Base-by-base conservation (phyloP, 2,113 vertebrate species). In the Cochlearius cochlearius region DNA sequence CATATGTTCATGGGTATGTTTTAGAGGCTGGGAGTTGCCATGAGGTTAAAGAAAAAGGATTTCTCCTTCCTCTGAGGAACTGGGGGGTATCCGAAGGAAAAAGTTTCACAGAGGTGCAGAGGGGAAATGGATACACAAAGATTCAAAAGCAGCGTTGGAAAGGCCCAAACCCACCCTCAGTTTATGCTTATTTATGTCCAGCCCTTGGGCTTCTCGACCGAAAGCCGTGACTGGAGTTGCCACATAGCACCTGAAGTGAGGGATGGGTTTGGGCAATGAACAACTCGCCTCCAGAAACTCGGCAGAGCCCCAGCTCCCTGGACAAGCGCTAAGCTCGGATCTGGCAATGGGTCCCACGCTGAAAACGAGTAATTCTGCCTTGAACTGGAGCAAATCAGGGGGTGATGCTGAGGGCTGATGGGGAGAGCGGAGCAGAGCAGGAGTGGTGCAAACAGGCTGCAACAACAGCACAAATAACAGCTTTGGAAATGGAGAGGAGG, bases 321-420 rank as follows among this genome's bases (percentile, higher is more conserved):
- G n/a, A 13, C 10, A 11, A n/a, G 15, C 0, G 5, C 58, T 60
- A 22, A 4, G 14, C 10, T 17, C 9, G 3, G 45, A 36, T 27
- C 64, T 29, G 59, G 45, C 60, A 50, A 50, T 6, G 18, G n/a
- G 29, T 32, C 21, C 58, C 21, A 5, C 26, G 27, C 43, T 34
- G 22, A 64, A 53, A 64, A 53, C 2, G 11, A 34, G 29, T 34
- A 34, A 50, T 26, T 84, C 49, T 84, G 16, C 49, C 49, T 41
- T 36, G 68, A 50, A 39, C 43, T 26, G 18, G 43, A 69, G 22
- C 36, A n/a, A 69, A 73, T 32, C 15, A 30, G 20, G 26, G 49
- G 25, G 38, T 18, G 9, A 30, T 7, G 22, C 13, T 23, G 58
- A 47, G 12, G 45, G 39, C 13, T 38, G 39, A 32, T 2, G 26